Percentiles rank a stretch among this genome's conserved stretches.
Conservation (phyloP, 2,797 vertebrate genomes). For the Manis pentadactyla region DNA sequence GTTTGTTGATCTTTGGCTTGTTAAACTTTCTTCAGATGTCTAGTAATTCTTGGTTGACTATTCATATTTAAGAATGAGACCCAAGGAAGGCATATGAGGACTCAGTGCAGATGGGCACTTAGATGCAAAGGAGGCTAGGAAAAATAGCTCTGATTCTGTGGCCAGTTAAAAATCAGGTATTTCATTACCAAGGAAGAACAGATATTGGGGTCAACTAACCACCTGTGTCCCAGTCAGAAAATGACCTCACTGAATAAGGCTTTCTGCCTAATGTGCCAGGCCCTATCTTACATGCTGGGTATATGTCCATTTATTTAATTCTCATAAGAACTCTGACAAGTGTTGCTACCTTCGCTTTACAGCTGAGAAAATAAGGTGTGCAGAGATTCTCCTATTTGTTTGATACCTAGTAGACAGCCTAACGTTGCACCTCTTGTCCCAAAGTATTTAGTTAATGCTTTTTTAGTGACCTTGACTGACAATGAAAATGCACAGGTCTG, state of each 20-base stretch:
- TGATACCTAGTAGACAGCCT: neutral
- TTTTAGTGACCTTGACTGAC: neutral
- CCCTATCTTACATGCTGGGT: neutral
- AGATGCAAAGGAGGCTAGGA: neutral
- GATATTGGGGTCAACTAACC: neutral
- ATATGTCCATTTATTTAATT: neutral
- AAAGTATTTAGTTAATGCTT: slow-evolving; percentile 4
- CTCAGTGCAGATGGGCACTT: neutral
- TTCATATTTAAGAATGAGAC: neutral
- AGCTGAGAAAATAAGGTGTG: neutral
- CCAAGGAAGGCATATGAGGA: neutral
- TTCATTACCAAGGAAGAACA: neutral
- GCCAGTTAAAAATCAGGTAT: neutral
- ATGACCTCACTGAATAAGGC: neutral
- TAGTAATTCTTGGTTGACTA: neutral
- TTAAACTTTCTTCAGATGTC: neutral
- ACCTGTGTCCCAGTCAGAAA: neutral
- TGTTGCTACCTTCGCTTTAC: neutral
- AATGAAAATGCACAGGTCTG: neutral
- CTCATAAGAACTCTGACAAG: neutral
- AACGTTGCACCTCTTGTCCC: neutral
- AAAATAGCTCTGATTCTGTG: neutral
- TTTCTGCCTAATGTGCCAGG: neutral
- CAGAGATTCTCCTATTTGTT: slow-evolving; percentile 4
- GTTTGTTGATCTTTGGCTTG: neutral